phyloP scores from a whole-genome alignment of 2,113 vertebrate species.

The Capra hircus region DNA sequence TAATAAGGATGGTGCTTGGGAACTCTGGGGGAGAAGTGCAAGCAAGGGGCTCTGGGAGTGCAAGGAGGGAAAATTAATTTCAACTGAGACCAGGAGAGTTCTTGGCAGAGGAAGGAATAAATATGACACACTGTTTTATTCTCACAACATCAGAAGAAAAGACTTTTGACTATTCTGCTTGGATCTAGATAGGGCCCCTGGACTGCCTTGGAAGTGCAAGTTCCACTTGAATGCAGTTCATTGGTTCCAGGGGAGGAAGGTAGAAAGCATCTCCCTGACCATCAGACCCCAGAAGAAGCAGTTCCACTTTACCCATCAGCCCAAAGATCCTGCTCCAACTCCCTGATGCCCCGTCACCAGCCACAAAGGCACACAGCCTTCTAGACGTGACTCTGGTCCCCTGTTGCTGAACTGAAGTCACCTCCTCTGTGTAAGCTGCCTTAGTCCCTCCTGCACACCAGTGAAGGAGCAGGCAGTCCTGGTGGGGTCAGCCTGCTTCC shows the following conservation, averaged over 20 bases:
- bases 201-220: background rate
- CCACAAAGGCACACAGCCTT: background rate
- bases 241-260: background rate
- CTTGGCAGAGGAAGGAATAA: background rate
- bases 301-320: background rate
- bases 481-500: background rate
- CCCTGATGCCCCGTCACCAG: background rate
- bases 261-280: background rate
- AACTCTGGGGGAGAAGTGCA: background rate
- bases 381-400: background rate
- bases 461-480: background rate
- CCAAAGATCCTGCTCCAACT: background rate
- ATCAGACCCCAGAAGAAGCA: background rate
- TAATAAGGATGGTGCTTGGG: constrained; percentile 40
- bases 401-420: background rate
- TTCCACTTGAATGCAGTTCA: background rate
- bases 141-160: background rate
- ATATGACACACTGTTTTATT: background rate
- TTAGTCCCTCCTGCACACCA: background rate
- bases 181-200: background rate
- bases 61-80: background rate
- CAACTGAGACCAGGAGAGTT: background rate
- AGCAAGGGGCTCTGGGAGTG: background rate
- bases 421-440: background rate
- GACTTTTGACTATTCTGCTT: background rate